Conservation (phyloP, 1,140 invertebrate species). For the Campoletis sonorensis region DNA sequence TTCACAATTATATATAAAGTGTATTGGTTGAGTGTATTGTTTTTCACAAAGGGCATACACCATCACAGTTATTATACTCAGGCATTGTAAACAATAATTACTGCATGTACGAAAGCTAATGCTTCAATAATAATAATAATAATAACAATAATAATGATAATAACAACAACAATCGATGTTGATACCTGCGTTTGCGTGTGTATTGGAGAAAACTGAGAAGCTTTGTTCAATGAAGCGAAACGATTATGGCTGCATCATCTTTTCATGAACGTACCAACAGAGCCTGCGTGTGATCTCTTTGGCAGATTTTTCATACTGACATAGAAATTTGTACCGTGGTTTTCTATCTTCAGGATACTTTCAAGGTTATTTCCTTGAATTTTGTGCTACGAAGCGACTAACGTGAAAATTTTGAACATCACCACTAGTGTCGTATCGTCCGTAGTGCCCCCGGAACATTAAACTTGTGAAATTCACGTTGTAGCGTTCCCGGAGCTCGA, state of each 20-base stretch:
- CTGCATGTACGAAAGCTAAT: too few relatives aligned
- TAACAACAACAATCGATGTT: too few relatives aligned
- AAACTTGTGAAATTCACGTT: conserved; percentile 15
- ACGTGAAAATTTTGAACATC: background rate
- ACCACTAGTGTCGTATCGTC: background rate
- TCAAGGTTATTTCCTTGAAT: background rate
- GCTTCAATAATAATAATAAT: too few relatives aligned
- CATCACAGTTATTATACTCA: background rate
- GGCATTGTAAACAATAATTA: too few relatives aligned
- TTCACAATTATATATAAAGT: too few relatives aligned
- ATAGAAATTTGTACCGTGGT: background rate
- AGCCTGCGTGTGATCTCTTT: background rate
- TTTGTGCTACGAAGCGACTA: background rate
- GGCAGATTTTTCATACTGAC: background rate
- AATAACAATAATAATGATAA: too few relatives aligned
- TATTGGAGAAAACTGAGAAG: background rate
- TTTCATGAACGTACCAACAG: background rate
- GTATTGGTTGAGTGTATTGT: too few relatives aligned
- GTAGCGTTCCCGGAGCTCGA: conserved; percentile 30
- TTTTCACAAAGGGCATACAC: too few relatives aligned
- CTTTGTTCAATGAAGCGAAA: background rate
- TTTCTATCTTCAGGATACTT: background rate
- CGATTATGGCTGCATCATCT: background rate
- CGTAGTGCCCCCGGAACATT: background rate
- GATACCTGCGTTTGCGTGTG: too few relatives aligned